Conservation (phyloP, 2,888 invertebrate species). For the Drosophila tanythrix region DNA sequence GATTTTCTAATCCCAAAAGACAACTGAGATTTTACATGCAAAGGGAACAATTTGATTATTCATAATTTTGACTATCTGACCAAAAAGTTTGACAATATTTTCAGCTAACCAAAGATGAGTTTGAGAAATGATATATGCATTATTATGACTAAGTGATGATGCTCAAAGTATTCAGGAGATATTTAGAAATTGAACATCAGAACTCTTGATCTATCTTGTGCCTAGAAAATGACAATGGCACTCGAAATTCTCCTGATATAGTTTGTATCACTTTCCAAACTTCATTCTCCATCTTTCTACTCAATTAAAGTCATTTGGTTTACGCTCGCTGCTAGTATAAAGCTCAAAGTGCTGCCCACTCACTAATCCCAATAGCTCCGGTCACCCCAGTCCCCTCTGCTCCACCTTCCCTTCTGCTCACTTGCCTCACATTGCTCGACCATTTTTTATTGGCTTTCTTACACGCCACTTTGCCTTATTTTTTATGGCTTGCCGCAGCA, state of each 20-base stretch:
- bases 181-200: background rate
- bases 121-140: background rate
- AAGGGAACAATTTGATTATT: background rate
- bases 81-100: background rate
- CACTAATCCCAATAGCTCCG: slow-evolving; percentile 54
- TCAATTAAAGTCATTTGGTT: slow-evolving; percentile 47
- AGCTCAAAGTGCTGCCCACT: slow-evolving; percentile 34
- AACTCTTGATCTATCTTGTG: background rate
- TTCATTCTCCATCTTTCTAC: slow-evolving; percentile 21
- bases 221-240: background rate
- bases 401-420: slow-evolving; percentile 31
- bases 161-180: background rate
- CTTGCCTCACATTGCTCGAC: slow-evolving; percentile 53
- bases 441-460: slow-evolving; percentile 69
- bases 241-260: slow-evolving; percentile 3
- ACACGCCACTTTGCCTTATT: slow-evolving; percentile 58
- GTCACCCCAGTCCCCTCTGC: slow-evolving; percentile 18
- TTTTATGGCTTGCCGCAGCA: slow-evolving; percentile 68
- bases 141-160: background rate
- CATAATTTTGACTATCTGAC: background rate
- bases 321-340: slow-evolving; percentile 24
- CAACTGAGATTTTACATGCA: background rate
- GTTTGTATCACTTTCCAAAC: slow-evolving; percentile 23
- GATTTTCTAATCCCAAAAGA: background rate
- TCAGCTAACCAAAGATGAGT: background rate